Evolutionary conservation across 2,113 vertebrate species (phyloP).

Genomic region (Taxidea taxus): DNA sequence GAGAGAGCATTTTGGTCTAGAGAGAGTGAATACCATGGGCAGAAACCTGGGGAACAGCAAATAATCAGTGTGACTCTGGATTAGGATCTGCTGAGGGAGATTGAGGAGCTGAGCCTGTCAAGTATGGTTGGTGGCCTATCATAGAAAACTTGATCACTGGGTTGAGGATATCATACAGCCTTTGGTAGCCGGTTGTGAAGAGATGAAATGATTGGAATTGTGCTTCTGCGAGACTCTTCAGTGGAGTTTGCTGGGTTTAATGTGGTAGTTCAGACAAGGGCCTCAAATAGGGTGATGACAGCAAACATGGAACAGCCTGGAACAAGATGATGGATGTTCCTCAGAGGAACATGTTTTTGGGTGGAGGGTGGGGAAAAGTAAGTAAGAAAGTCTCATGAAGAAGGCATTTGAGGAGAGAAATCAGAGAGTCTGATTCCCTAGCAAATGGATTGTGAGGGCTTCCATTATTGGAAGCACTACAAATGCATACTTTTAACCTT

Average conservation of each 20-base stretch:
- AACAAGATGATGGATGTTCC: neutral
- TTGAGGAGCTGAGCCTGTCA: accelerated
- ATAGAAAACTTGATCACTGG: neutral
- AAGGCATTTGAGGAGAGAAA: neutral
- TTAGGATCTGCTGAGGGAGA: neutral
- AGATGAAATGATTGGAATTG: neutral
- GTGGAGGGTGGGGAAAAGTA: neutral
- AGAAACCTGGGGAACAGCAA: neutral
- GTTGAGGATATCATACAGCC: neutral
- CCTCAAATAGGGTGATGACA: neutral
- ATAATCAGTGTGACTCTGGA: neutral
- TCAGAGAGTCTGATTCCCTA: neutral
- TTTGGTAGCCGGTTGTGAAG: neutral
- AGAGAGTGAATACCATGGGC: neutral
- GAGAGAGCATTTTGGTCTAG: neutral
- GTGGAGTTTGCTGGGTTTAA: neutral
- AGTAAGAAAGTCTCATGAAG: neutral
- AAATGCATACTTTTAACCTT: neutral
- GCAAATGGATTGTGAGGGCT: neutral
- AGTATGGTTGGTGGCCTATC: neutral
- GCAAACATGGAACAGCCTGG: neutral
- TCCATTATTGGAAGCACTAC: neutral
- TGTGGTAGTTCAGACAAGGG: neutral
- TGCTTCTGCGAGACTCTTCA: too few species aligned
- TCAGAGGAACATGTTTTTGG: neutral